phyloP scores from a whole-genome alignment of 2,888 invertebrate species.

The Chloroclysta siterata region DNA sequence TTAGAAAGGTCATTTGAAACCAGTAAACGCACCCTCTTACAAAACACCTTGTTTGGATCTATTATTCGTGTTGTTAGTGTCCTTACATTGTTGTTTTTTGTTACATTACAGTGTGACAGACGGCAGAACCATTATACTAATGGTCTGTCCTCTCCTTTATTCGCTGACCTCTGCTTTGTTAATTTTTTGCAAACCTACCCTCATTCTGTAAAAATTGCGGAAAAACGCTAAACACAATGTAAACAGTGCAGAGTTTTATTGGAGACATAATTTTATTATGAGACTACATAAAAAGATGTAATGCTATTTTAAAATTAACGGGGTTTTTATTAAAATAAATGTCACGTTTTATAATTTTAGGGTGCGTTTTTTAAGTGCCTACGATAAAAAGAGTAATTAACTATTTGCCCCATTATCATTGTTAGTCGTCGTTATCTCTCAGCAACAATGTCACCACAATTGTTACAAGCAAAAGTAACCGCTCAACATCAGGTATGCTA shows the following conservation, averaged over 20 bases:
- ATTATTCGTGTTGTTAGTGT: neutral
- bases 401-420: no score
- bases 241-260: conserved; percentile 39
- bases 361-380: neutral
- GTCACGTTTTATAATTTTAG: neutral
- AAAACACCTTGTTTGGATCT: neutral
- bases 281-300: conserved; percentile 3
- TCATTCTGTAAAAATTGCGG: conserved; percentile 36
- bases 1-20: neutral
- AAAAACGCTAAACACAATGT: conserved; percentile 37
- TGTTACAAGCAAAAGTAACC: no score
- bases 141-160: conserved; percentile 46
- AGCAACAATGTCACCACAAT: no score
- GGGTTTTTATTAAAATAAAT: neutral
- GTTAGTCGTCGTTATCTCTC: no score
- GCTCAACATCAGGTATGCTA: no score
- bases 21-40: neutral
- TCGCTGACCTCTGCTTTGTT: conserved; percentile 49
- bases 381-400: no score
- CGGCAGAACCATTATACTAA: conserved; percentile 46
- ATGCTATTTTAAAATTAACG: conserved; percentile 2
- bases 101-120: conserved; percentile 44
- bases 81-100: conserved; percentile 15
- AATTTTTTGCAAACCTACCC: conserved; percentile 49
- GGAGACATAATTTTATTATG: conserved; percentile 25